A percentile compares a stretch with the other conserved stretches of the same genome.
These are phyloP conservation scores for Hirundo rustica DNA, from an alignment of 2,797 vertebrate species.

Conservation along the genomic window DNA sequence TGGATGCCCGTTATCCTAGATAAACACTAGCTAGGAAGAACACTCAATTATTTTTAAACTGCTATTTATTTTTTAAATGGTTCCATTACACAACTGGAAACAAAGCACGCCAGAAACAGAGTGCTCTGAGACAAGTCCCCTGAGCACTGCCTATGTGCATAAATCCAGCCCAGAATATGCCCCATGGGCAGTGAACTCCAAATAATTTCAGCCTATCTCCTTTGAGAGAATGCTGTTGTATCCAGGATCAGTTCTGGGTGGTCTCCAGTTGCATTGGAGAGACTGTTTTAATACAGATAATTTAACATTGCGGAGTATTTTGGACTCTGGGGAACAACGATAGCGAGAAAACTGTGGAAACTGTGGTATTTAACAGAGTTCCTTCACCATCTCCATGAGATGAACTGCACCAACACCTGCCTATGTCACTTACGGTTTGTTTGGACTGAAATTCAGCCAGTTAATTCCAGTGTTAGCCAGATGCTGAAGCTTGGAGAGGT, in stretches of 20 bases:
- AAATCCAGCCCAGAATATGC: conserved; percentile 19
- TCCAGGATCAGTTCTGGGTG: conserved; percentile 42
- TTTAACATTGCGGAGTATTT: neutral
- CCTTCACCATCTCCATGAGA: neutral
- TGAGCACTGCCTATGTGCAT: neutral
- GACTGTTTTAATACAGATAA: neutral
- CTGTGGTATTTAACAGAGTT: neutral
- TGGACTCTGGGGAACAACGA: neutral
- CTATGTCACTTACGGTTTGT: neutral
- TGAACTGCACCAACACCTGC: neutral
- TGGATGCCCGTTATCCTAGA: conserved; percentile 4
- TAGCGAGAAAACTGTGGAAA: neutral
- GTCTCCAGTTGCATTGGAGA: conserved; percentile 15
- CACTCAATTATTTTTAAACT: conserved; percentile 59
- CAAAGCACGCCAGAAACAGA: conserved; percentile 40
- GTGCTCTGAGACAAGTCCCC: conserved; percentile 9
- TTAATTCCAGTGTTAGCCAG: neutral
- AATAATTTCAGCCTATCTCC: conserved; percentile 30
- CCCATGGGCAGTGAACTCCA: neutral
- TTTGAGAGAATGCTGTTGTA: conserved; percentile 22
- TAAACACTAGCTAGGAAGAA: conserved; percentile 27
- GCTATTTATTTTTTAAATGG: conserved; percentile 52
- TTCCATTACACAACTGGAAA: conserved; percentile 56
- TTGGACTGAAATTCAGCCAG: neutral
- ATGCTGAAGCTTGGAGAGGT: neutral